Percentiles rank a stretch among this genome's conserved stretches.
Evolutionary conservation across 2,888 invertebrate genomes (phyloP).

Genomic region (Zaprionus bogoriensis): DNA sequence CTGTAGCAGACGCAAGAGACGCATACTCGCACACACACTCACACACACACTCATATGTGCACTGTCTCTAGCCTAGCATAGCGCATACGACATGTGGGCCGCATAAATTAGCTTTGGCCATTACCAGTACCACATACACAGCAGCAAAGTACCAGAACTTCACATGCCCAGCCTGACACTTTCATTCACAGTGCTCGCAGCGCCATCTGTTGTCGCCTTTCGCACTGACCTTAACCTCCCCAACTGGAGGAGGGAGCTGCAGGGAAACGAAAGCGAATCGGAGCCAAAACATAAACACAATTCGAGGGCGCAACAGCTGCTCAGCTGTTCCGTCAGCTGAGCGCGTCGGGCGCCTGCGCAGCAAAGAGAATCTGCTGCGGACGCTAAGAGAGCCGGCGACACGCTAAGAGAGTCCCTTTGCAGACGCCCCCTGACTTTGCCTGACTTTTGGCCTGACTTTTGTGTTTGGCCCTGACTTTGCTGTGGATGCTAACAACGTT

Average conservation of each 20-base stretch:
- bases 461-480: constrained; percentile 36
- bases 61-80: constrained; percentile 16
- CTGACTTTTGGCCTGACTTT: constrained; percentile 21
- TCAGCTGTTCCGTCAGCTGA: no score
- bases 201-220: constrained; percentile 65
- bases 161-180: no score
- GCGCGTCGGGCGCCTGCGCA: constrained; percentile 56
- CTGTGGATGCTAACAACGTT: constrained; percentile 51
- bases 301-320: constrained; percentile 51
- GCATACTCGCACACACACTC: not conserved
- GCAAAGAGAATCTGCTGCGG: no score
- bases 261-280: constrained; percentile 5
- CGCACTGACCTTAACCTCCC: constrained; percentile 67
- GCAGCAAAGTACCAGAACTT: no score
- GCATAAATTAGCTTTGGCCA: constrained; percentile 62
- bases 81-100: constrained; percentile 45
- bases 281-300: constrained; percentile 49
- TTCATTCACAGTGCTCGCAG: constrained; percentile 32
- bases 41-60: no score
- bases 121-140: constrained; percentile 55
- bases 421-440: constrained; percentile 31
- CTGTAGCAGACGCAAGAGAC: constrained; percentile 2
- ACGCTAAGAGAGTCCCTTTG: constrained; percentile 40
- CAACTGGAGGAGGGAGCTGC: not conserved
- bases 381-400: constrained; percentile 35